phyloP scores from a whole-genome alignment of 2,113 vertebrate species.

The zebrafish (Danio rerio) region DNA sequence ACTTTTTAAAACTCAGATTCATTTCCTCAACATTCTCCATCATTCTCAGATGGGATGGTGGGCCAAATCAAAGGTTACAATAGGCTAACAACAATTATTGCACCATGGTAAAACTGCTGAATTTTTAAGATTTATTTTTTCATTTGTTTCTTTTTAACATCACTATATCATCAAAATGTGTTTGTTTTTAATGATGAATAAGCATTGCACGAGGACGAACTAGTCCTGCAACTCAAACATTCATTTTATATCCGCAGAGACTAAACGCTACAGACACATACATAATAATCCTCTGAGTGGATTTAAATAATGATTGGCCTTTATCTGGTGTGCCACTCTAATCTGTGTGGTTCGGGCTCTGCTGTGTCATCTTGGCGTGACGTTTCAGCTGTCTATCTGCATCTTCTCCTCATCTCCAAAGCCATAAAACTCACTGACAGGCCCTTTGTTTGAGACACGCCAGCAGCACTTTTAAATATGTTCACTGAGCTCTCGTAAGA shows the following conservation, averaged over 20 bases:
- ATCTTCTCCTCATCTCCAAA: conserved; percentile 32
- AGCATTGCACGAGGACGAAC: too few relatives aligned
- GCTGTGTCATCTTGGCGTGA: conserved; percentile 23
- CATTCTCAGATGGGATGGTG: too few relatives aligned
- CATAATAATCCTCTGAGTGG: conserved; percentile 29
- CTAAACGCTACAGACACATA: background rate
- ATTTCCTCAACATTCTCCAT: too few relatives aligned
- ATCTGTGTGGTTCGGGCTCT: conserved; percentile 46
- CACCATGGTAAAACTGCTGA: too few relatives aligned
- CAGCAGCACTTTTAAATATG: background rate
- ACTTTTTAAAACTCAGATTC: too few relatives aligned
- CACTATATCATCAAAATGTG: too few relatives aligned
- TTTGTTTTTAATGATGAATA: too few relatives aligned
- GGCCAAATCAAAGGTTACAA: too few relatives aligned
- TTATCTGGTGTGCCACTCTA: conserved; percentile 50
- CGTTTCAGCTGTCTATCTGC: conserved; percentile 17
- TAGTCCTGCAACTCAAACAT: background rate
- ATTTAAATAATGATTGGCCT: conserved; percentile 56
- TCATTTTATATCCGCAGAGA: background rate
- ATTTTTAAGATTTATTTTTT: too few relatives aligned
- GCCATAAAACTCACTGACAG: conserved; percentile 43
- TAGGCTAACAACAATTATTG: too few relatives aligned
- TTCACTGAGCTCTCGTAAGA: background rate
- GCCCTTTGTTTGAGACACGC: conserved; percentile 15
- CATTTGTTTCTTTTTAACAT: too few relatives aligned